Conservation (phyloP, 2,888 invertebrate genomes). For the Trilocha varians region DNA sequence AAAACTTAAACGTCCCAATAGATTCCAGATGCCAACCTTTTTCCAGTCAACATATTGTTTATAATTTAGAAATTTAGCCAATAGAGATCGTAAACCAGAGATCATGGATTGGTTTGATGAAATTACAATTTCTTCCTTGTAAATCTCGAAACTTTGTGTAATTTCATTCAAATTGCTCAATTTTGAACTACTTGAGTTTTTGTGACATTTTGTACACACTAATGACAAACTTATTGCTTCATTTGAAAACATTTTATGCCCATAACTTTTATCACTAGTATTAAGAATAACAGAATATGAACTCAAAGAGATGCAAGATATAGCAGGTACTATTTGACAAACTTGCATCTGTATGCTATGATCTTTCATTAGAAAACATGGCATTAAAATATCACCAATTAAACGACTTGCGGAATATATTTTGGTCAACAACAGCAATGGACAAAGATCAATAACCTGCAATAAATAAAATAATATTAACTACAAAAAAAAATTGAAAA, state of each 20-base stretch:
- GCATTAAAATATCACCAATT: conserved; percentile 54
- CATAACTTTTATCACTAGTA: conserved; percentile 17
- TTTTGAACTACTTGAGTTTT: conserved; percentile 12
- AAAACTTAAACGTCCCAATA: conserved; percentile 38
- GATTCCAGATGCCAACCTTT: conserved; percentile 36
- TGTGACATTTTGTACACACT: conserved; percentile 49
- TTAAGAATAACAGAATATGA: conserved; percentile 28
- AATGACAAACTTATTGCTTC: conserved; percentile 28
- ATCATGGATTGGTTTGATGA: conserved; percentile 26
- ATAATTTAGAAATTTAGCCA: conserved; percentile 50
- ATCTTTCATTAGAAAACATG: conserved; percentile 48
- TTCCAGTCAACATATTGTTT: conserved; percentile 39
- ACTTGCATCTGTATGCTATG: conserved; percentile 35
- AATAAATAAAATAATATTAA: conserved; percentile 18
- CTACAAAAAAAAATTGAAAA: neutral
- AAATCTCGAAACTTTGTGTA: neutral
- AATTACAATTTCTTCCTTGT: conserved; percentile 24
- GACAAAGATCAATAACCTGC: conserved; percentile 46
- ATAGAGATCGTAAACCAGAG: conserved; percentile 35
- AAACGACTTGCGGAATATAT: conserved; percentile 46
- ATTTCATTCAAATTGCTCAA: conserved; percentile 11
- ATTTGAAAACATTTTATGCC: conserved; percentile 36
- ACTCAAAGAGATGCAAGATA: conserved; percentile 50
- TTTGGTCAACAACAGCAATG: conserved; percentile 44
- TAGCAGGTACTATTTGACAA: conserved; percentile 29